Evolutionary conservation across 2,888 invertebrate species (phyloP).

Genomic region (Synanthedon tipuliformis): DNA sequence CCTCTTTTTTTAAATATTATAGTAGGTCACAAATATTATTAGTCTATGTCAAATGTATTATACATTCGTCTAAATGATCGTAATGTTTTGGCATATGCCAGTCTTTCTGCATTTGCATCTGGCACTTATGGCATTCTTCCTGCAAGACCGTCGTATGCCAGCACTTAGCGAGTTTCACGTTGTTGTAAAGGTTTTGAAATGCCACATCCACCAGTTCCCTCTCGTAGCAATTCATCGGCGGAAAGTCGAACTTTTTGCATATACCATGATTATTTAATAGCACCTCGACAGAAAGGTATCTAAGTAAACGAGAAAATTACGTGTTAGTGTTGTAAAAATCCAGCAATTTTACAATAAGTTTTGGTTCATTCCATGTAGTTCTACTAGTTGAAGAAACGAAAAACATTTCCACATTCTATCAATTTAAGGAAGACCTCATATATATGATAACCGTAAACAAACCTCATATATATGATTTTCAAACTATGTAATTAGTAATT

Average conservation of each 20-base stretch:
- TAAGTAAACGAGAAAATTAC: constrained; percentile 9
- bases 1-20: background rate
- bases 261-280: constrained; percentile 35
- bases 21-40: background rate
- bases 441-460: too few relatives aligned
- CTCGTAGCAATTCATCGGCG: constrained; percentile 28
- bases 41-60: constrained; percentile 4
- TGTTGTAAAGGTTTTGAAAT: constrained; percentile 13
- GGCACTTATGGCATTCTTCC: constrained; percentile 7
- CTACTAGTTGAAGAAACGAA: too few relatives aligned
- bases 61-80: constrained; percentile 16
- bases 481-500: too few relatives aligned
- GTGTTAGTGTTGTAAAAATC: too few relatives aligned
- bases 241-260: constrained; percentile 30
- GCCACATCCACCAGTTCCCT: constrained; percentile 24
- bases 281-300: constrained; percentile 31
- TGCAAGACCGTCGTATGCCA: constrained; percentile 21
- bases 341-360: too few relatives aligned
- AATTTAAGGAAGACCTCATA: too few relatives aligned
- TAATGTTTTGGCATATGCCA: constrained; percentile 18
- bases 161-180: constrained; percentile 18
- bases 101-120: constrained; percentile 16
- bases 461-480: too few relatives aligned
- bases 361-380: too few relatives aligned
- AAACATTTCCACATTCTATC: too few relatives aligned